phyloP scores from a whole-genome alignment of 2,888 invertebrate species.

The Drosophila mercatorum region DNA sequence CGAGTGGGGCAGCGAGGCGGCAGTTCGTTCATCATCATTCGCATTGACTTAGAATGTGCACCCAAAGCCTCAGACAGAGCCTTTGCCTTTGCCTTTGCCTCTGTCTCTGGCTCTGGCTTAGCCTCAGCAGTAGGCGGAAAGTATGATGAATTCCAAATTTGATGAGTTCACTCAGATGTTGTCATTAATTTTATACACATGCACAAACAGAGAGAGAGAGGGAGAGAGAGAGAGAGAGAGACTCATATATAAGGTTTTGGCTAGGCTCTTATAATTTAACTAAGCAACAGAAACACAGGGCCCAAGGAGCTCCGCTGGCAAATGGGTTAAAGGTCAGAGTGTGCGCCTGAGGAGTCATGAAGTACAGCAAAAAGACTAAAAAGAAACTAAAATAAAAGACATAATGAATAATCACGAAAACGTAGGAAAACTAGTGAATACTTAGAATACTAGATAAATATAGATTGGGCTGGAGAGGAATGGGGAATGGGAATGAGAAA shows the following conservation, averaged over 20 bases:
- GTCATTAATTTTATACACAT: constrained; percentile 76
- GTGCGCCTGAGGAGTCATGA: constrained; percentile 50
- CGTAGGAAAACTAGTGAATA: neutral
- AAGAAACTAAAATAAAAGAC: constrained; percentile 2
- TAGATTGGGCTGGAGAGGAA: neutral
- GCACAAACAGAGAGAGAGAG: constrained; percentile 5
- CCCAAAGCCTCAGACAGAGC: constrained; percentile 45
- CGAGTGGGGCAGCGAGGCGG: constrained; percentile 60
- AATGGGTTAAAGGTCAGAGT: constrained; percentile 59
- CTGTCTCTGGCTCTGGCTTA: constrained; percentile 11
- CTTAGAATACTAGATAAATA: neutral
- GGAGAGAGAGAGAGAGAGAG: neutral
- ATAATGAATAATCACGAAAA: constrained; percentile 20
- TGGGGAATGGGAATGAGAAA: neutral
- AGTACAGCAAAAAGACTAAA: neutral
- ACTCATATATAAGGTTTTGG: constrained; percentile 13
- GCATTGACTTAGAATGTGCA: constrained; percentile 79
- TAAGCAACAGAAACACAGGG: constrained; percentile 14
- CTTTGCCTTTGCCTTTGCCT: constrained; percentile 8
- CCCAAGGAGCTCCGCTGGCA: constrained; percentile 17
- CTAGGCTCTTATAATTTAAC: constrained; percentile 51
- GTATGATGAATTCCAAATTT: constrained; percentile 80
- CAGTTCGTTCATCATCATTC: constrained; percentile 73
- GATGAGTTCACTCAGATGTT: constrained; percentile 81
- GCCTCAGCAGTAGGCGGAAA: constrained; percentile 76